phyloP scores from a whole-genome alignment of 2,797 vertebrate genomes.

The Parotocinclus haroldoi region DNA sequence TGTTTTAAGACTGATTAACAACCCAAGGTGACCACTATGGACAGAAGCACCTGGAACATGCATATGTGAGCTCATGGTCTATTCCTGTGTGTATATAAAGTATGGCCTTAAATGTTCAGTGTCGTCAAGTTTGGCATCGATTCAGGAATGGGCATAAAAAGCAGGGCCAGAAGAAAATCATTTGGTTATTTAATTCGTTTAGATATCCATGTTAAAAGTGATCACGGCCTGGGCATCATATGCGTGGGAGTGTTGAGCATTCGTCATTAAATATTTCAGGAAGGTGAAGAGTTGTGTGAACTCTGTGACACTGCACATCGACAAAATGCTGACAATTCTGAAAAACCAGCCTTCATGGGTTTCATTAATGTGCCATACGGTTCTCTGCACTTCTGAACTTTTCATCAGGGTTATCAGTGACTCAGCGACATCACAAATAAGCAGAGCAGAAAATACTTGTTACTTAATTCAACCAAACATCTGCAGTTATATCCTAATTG shows the following conservation, averaged over 20 bases:
- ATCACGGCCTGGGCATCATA: too few relatives aligned
- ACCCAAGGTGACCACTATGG: conserved; percentile 49
- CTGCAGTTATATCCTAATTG: too few relatives aligned
- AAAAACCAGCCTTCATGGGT: not conserved
- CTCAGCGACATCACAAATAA: too few relatives aligned
- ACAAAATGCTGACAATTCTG: not conserved
- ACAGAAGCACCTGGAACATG: conserved; percentile 49
- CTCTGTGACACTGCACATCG: too few relatives aligned
- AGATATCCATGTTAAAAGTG: conserved; percentile 28
- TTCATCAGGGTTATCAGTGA: too few relatives aligned
- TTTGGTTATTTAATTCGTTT: conserved; percentile 27
- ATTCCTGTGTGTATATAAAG: conserved; percentile 56
- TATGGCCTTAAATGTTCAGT: conserved; percentile 45
- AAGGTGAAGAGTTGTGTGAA: not conserved
- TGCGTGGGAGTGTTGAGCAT: not conserved
- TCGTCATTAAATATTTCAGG: not conserved
- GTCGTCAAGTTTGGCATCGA: conserved; percentile 48
- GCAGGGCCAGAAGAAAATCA: conserved; percentile 29
- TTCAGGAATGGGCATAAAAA: conserved; percentile 43
- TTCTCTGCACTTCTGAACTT: too few relatives aligned
- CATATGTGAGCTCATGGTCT: conserved; percentile 65
- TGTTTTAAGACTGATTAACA: conserved; percentile 51
- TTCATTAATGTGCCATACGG: too few relatives aligned
- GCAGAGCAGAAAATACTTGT: too few relatives aligned
- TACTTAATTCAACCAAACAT: too few relatives aligned